Conservation (phyloP, 2,113 vertebrate genomes). For the Corythornis cristatus region DNA sequence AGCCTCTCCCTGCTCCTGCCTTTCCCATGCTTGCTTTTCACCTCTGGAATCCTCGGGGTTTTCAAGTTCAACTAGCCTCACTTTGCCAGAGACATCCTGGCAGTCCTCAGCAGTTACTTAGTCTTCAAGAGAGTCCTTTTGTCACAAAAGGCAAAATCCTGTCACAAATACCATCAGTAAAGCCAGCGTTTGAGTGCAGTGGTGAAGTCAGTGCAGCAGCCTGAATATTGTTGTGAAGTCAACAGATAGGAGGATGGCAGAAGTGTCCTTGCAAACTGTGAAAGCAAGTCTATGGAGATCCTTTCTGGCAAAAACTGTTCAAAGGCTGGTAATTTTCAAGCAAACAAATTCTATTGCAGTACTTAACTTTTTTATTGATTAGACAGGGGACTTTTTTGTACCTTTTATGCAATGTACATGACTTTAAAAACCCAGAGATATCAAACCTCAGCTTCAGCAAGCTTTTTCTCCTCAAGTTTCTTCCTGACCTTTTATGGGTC, state of each 20-base stretch:
- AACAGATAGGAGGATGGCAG: not conserved
- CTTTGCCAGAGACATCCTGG: not conserved
- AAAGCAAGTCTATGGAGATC: not conserved
- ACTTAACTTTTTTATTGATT: not conserved
- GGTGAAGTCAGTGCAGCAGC: not conserved
- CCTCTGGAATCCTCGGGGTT: not conserved
- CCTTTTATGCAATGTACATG: fast-evolving
- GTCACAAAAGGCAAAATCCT: not conserved
- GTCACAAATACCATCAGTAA: not conserved
- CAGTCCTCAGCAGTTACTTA: not conserved
- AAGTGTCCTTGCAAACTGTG: not conserved
- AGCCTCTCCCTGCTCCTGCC: not conserved
- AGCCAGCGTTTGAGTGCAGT: not conserved
- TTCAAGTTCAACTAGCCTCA: not conserved
- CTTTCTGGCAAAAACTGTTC: not conserved
- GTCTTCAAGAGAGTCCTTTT: not conserved
- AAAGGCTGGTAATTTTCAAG: not conserved
- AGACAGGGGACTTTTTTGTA: not conserved
- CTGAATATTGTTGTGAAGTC: not conserved
- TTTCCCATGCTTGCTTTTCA: not conserved
- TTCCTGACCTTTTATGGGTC: not conserved
- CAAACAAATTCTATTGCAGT: not conserved
- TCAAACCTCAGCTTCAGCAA: not conserved
- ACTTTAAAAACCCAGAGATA: not conserved
- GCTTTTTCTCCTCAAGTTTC: not conserved